These are phyloP conservation scores for Apamea monoglypha DNA, from an alignment of 2,888 invertebrate genomes.

Conservation along the genomic window DNA sequence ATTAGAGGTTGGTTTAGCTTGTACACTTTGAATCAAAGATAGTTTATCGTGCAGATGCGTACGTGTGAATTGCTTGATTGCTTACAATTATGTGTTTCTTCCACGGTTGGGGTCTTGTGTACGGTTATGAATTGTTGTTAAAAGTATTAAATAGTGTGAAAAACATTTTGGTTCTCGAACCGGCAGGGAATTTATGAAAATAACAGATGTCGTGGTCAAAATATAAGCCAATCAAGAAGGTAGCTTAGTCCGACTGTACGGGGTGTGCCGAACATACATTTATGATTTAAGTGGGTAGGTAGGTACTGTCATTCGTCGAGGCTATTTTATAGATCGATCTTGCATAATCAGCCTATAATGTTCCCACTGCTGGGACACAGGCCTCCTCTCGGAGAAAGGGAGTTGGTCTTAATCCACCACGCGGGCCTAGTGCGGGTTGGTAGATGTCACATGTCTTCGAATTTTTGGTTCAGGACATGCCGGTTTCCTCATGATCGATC, in stretches of 20 bases:
- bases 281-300: background rate
- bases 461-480: background rate
- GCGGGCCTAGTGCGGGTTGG: no score
- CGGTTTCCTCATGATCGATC: background rate
- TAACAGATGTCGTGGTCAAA: background rate
- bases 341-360: background rate
- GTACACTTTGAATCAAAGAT: constrained; percentile 24
- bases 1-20: constrained; percentile 13
- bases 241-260: background rate
- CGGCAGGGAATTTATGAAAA: background rate
- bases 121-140: constrained; percentile 9
- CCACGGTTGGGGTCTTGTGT: constrained; percentile 55
- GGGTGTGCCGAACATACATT: background rate
- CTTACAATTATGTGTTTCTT: constrained; percentile 61
- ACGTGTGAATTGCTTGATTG: constrained; percentile 69
- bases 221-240: background rate
- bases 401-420: no score
- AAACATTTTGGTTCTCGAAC: background rate
- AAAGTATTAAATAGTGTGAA: background rate
- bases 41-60: constrained; percentile 57
- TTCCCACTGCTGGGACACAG: background rate
- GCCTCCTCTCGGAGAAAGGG: no score
- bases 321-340: background rate
- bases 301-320: background rate
- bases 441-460: background rate